phyloP scores from a whole-genome alignment of 2,888 invertebrate species.

The Glyphotaelius pellucidus region DNA sequence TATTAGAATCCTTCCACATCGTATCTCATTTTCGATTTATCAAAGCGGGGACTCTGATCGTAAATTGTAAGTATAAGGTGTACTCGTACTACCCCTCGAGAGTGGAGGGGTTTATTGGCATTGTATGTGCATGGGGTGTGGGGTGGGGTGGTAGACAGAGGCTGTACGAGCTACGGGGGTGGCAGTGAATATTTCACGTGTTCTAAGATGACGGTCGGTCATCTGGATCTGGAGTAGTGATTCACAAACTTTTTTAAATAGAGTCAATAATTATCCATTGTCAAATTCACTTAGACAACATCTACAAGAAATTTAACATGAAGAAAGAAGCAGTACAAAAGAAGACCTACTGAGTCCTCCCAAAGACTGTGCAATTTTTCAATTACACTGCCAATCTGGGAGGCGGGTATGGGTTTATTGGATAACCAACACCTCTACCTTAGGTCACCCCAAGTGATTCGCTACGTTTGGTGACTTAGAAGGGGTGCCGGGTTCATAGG shows the following conservation, averaged over 20 bases:
- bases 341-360: no score
- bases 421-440: no score
- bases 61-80: conserved; percentile 25
- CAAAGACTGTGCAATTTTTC: no score
- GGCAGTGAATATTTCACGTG: conserved; percentile 36
- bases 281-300: not conserved
- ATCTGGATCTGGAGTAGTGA: not conserved
- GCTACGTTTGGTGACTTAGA: no score
- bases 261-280: not conserved
- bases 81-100: not conserved
- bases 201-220: conserved; percentile 13
- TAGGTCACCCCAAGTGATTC: no score
- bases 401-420: no score
- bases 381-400: no score
- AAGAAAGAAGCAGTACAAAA: no score
- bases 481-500: no score
- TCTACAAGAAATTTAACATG: no score
- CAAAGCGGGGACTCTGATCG: conserved; percentile 36
- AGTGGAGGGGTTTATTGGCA: not conserved
- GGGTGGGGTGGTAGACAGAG: not conserved
- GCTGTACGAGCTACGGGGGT: not conserved
- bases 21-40: conserved; percentile 46
- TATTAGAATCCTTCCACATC: conserved; percentile 19
- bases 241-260: not conserved
- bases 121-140: not conserved